Evolutionary conservation across 2,888 invertebrate species (phyloP).

Genomic region (Drosophila mulleri): DNA sequence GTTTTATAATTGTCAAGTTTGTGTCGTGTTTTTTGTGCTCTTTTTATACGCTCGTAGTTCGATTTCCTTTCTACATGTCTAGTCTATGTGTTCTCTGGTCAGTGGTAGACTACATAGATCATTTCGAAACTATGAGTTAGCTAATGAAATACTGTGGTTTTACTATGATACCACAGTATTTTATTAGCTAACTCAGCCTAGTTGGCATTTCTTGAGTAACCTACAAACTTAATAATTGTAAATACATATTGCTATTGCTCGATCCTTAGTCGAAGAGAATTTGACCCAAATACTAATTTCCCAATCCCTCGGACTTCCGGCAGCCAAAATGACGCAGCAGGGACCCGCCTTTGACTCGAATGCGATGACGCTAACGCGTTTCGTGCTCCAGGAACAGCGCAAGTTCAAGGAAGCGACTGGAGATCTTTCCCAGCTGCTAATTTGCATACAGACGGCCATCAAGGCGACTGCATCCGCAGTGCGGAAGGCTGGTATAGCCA

Average conservation of each 20-base stretch:
- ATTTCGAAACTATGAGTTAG: too few species aligned
- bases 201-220: background rate
- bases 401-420: conserved; percentile 95
- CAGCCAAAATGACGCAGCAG: conserved; percentile 84
- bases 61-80: too few species aligned
- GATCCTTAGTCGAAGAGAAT: background rate
- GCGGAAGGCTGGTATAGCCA: conserved; percentile 97
- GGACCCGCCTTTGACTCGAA: conserved; percentile 91
- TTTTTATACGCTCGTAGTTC: too few species aligned
- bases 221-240: background rate
- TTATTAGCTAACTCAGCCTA: too few species aligned
- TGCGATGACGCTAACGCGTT: conserved; percentile 97
- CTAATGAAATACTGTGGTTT: too few species aligned
- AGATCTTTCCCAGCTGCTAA: conserved; percentile 96
- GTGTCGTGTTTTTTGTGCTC: too few species aligned
- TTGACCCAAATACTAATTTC: background rate
- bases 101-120: too few species aligned
- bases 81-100: too few species aligned
- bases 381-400: conserved; percentile 95
- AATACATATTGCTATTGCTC: background rate
- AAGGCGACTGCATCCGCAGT: conserved; percentile 99
- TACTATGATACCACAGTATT: too few species aligned
- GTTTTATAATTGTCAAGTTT: too few species aligned
- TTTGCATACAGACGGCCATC: conserved; percentile 97
- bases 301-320: background rate